Percentiles rank a stretch among this genome's conserved stretches.
Conservation (phyloP, 2,113 vertebrate genomes). For the Crotalus helleri region DNA sequence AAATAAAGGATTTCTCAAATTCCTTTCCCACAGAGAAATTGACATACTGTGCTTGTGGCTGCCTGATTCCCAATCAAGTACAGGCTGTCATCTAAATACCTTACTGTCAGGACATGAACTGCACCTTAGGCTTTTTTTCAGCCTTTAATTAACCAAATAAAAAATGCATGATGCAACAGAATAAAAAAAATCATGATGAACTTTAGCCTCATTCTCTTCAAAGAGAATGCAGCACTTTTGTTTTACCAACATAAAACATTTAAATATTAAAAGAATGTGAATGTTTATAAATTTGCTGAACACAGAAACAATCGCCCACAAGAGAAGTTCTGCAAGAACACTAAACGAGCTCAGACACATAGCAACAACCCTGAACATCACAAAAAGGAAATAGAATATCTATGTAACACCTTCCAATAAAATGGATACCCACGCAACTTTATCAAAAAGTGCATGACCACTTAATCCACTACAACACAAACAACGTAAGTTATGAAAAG, state of each 20-base stretch:
- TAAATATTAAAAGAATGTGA: constrained; percentile 35
- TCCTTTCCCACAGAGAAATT: background rate
- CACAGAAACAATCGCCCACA: background rate
- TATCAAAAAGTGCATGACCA: background rate
- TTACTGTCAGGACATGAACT: background rate
- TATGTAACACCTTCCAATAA: background rate
- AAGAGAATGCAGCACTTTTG: background rate
- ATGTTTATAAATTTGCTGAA: constrained; percentile 16
- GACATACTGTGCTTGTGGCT: background rate
- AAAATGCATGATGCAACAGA: constrained; percentile 7
- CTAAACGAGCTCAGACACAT: background rate
- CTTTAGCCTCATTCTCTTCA: constrained; percentile 26
- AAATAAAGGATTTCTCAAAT: background rate
- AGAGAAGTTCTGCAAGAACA: background rate
- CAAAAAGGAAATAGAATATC: background rate
- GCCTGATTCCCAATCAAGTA: background rate
- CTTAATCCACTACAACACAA: background rate
- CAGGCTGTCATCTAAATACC: background rate
- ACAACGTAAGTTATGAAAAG: background rate
- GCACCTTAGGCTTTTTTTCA: constrained; percentile 1
- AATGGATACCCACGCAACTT: background rate
- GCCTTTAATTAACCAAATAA: constrained; percentile 32
- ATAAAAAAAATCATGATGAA: constrained; percentile 15
- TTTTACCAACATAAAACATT: background rate
- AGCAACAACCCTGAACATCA: background rate